Percentiles rank a stretch among this genome's conserved stretches.
Conservation (phyloP, 35 echinoderm and acorn worm genomes). For the Ophioderma brevispina region DNA sequence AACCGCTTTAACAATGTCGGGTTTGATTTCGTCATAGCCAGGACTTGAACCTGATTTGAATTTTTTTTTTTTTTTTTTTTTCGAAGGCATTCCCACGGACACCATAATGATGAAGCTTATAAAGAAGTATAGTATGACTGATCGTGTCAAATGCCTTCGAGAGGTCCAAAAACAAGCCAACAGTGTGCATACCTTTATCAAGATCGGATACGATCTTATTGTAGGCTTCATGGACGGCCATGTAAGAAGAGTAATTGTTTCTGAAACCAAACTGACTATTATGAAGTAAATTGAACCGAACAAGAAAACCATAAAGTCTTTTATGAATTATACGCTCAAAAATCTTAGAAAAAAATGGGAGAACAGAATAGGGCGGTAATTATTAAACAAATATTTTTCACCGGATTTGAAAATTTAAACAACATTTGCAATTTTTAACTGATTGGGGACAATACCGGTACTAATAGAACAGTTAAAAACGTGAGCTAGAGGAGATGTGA, state of each 20-base stretch:
- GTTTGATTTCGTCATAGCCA: no score
- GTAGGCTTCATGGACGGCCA: not conserved
- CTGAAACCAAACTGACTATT: slow-evolving; percentile 27
- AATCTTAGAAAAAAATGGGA: not conserved
- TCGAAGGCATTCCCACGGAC: slow-evolving; percentile 62
- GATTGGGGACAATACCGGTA: slow-evolving; percentile 38
- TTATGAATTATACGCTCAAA: not conserved
- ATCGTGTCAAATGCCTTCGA: slow-evolving; percentile 72
- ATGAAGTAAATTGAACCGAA: not conserved
- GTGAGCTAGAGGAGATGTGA: slow-evolving; percentile 31
- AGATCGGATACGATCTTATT: slow-evolving; percentile 22
- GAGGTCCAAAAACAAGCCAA: slow-evolving; percentile 59
- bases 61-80: no score
- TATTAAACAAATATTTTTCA: not conserved
- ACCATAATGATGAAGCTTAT: slow-evolving; percentile 60
- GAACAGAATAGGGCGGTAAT: slow-evolving; percentile 3
- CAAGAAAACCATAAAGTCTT: not conserved
- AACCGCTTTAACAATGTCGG: no score
- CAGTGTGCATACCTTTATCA: not conserved
- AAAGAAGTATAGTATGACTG: slow-evolving; percentile 60
- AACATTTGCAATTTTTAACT: slow-evolving; percentile 53
- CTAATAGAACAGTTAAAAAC: slow-evolving; percentile 54
- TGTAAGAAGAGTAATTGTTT: not conserved
- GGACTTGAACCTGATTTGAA: no score
- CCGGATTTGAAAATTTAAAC: slow-evolving; percentile 46